These are phyloP conservation scores for Scomber colias DNA, from an alignment of 2,113 vertebrate genomes.

Conservation along the genomic window DNA sequence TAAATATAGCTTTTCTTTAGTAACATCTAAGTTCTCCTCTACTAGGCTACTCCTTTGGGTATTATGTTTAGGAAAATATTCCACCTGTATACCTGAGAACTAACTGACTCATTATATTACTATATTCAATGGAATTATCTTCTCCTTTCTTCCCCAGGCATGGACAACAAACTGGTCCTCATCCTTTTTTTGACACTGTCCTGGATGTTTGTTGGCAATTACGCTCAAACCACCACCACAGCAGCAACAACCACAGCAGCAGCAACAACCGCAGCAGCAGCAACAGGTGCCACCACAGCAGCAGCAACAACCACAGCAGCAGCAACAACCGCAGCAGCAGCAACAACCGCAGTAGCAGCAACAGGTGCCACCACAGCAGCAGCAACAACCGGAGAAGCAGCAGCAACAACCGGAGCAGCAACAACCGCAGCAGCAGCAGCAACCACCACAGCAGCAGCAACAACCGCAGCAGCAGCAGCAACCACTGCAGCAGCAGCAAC, in stretches of 20 bases:
- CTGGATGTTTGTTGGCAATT: conserved; percentile 17
- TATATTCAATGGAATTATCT: not conserved
- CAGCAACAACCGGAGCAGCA: too few species aligned
- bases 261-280: fast-evolving
- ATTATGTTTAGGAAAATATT: not conserved
- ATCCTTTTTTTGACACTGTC: conserved; percentile 50
- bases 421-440: too few species aligned
- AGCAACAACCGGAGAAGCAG: fast-evolving
- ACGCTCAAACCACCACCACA: fast-evolving
- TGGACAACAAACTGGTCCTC: conserved; percentile 57
- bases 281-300: too few species aligned
- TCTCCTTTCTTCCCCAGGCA: conserved; percentile 22
- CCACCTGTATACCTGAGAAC: not conserved
- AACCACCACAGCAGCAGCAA: fast-evolving
- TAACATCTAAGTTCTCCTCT: too few species aligned
- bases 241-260: fast-evolving
- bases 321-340: too few species aligned
- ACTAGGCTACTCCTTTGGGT: too few species aligned
- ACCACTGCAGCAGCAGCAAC: too few species aligned
- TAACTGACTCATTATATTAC: not conserved
- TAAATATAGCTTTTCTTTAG: not conserved
- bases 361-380: too few species aligned
- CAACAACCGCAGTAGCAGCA: too few species aligned
- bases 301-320: too few species aligned
- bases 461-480: too few species aligned